Evolutionary conservation across 1,140 invertebrate genomes (phyloP).

Genomic region (Gryon sp.): DNA sequence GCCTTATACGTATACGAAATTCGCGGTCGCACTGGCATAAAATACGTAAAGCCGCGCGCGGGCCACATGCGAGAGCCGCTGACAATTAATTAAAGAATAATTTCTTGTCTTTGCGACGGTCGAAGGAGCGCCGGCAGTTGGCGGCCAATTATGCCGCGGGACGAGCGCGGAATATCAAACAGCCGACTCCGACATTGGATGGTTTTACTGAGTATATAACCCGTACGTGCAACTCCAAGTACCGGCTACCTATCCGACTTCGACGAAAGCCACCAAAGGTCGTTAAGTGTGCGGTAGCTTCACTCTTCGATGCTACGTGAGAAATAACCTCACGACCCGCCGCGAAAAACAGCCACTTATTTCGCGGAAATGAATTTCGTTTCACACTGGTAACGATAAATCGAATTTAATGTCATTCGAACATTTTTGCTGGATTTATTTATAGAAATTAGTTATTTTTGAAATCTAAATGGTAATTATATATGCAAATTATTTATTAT

Average conservation of each 20-base stretch:
- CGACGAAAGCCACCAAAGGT: slow-evolving; percentile 67
- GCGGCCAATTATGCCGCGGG: slow-evolving; percentile 77
- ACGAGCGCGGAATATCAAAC: slow-evolving; percentile 78
- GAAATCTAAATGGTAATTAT: no score
- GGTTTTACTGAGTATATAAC: slow-evolving; percentile 26
- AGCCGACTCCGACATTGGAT: slow-evolving; percentile 63
- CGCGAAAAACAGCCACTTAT: slow-evolving; percentile 41
- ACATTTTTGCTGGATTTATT: no score
- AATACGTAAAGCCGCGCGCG: slow-evolving; percentile 48
- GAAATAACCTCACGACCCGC: slow-evolving; percentile 54
- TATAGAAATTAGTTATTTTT: no score
- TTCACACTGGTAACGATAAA: slow-evolving; percentile 2
- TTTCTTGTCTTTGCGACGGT: slow-evolving; percentile 78
- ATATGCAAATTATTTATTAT: no score
- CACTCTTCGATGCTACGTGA: slow-evolving; percentile 45
- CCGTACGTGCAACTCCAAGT: slow-evolving; percentile 46
- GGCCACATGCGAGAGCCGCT: slow-evolving; percentile 69
- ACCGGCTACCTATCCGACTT: slow-evolving; percentile 45
- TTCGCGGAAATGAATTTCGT: slow-evolving; percentile 44
- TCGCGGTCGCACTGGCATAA: slow-evolving; percentile 44
- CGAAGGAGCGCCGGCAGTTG: slow-evolving; percentile 75
- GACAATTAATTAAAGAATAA: slow-evolving; percentile 81
- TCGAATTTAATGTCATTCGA: slow-evolving; percentile 3
- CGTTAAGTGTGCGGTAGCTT: slow-evolving; percentile 47
- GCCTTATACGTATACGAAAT: slow-evolving; percentile 59